A percentile compares a stretch with the other conserved stretches of the same genome.
phyloP scores from a whole-genome alignment of 2,797 vertebrate genomes.

The Lophura swinhoii region DNA sequence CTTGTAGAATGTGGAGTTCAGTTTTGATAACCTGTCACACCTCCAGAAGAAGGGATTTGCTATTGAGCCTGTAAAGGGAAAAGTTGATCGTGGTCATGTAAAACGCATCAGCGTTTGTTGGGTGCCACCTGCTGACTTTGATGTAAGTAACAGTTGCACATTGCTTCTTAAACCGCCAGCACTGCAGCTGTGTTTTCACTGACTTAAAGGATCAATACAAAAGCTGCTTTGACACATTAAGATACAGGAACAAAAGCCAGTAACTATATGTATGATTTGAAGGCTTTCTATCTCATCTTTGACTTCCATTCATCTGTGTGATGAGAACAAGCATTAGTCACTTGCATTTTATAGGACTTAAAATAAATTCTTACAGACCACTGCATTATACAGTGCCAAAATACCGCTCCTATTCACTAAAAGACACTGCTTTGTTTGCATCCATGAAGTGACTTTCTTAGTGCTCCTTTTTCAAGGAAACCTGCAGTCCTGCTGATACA shows the following conservation, averaged over 20 bases:
- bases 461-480: neutral
- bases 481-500: neutral
- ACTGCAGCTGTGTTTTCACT: no score
- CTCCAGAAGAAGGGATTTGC: slow-evolving; percentile 87
- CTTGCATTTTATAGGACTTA: neutral
- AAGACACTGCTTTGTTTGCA: neutral
- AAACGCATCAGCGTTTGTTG: slow-evolving; percentile 84
- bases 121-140: slow-evolving; percentile 82
- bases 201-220: neutral
- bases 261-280: fast-evolving
- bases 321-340: neutral
- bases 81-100: slow-evolving; percentile 79
- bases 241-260: neutral
- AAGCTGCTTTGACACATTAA: neutral
- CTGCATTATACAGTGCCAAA: neutral
- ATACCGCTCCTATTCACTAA: neutral
- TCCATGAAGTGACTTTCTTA: neutral
- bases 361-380: neutral
- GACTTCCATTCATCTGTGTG: neutral
- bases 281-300: neutral
- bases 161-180: neutral
- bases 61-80: slow-evolving; percentile 80
- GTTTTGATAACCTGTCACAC: slow-evolving; percentile 71
- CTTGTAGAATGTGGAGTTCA: slow-evolving; percentile 83
- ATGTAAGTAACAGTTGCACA: slow-evolving; percentile 70